Percentiles rank a stretch among this genome's conserved stretches.
Evolutionary conservation across 1,140 invertebrate genomes (phyloP).

Genomic region (Sesamia nonagrioides): DNA sequence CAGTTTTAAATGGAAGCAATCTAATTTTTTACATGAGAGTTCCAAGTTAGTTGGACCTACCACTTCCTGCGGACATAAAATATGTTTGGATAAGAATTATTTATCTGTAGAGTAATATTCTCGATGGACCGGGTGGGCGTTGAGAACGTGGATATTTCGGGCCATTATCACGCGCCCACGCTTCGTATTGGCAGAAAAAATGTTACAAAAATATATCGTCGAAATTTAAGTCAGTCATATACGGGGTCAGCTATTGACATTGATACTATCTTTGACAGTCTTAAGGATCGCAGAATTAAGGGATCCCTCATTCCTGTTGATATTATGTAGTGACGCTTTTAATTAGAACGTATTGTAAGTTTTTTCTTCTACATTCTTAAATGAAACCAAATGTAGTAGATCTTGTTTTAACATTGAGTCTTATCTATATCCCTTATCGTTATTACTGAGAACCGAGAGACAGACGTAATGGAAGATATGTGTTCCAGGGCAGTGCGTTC

Average conservation of each 20-base stretch:
- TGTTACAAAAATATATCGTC: slow-evolving; percentile 80
- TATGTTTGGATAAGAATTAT: slow-evolving; percentile 57
- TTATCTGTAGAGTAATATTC: slow-evolving; percentile 77
- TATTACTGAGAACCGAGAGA: slow-evolving; percentile 75
- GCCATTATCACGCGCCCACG: slow-evolving; percentile 79
- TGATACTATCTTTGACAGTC: slow-evolving; percentile 53
- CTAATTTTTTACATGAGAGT: slow-evolving; percentile 1
- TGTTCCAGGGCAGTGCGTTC: slow-evolving; percentile 78
- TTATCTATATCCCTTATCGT: slow-evolving; percentile 80
- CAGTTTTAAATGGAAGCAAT: slow-evolving; percentile 10
- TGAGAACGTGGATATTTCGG: slow-evolving; percentile 81
- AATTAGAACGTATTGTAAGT: slow-evolving; percentile 32
- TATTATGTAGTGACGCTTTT: slow-evolving; percentile 10
- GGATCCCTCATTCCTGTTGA: slow-evolving; percentile 2
- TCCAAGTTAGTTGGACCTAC: slow-evolving; percentile 5
- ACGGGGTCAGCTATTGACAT: slow-evolving; percentile 68
- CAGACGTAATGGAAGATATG: slow-evolving; percentile 83
- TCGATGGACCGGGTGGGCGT: slow-evolving; percentile 75
- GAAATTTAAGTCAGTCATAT: slow-evolving; percentile 68
- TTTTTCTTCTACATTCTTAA: slow-evolving; percentile 20
- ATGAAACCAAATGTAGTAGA: slow-evolving; percentile 53
- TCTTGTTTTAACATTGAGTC: slow-evolving; percentile 53
- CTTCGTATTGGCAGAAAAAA: slow-evolving; percentile 82
- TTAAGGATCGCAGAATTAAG: background rate
- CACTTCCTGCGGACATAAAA: background rate